Evolutionary conservation across 64 coral and sea anemone species (phyloP).

Genomic region (Actinia tenebrosa): DNA sequence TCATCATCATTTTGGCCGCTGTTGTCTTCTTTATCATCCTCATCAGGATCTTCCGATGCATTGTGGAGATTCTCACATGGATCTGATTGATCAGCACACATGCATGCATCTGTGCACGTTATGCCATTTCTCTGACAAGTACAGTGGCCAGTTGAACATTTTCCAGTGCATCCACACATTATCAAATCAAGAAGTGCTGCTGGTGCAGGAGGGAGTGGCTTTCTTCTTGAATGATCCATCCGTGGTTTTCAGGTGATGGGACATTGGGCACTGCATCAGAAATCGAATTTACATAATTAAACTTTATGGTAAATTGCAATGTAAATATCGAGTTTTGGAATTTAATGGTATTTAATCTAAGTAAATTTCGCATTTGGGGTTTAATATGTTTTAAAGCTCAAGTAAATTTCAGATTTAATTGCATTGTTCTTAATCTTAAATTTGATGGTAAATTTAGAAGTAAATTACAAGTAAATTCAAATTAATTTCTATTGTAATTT

Average conservation of each 20-base stretch:
- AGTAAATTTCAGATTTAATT: slow-evolving; percentile 4
- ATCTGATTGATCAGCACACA: background rate
- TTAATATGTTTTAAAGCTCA: background rate
- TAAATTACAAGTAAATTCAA: background rate
- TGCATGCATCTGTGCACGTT: slow-evolving; percentile 49
- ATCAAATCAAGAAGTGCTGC: slow-evolving; percentile 48
- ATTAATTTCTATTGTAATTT: background rate
- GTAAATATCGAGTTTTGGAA: too few relatives aligned
- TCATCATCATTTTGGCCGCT: background rate
- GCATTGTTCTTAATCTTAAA: background rate
- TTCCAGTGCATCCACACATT: slow-evolving; percentile 36
- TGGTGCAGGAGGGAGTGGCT: slow-evolving; percentile 43
- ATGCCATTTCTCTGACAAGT: slow-evolving; percentile 46
- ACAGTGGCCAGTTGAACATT: slow-evolving; percentile 30
- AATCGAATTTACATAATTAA: too few relatives aligned
- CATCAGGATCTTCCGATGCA: background rate
- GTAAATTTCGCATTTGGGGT: background rate
- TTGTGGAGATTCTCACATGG: background rate
- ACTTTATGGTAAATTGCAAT: too few relatives aligned
- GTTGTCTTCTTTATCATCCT: background rate
- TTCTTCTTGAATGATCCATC: slow-evolving; percentile 47
- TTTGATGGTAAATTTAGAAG: too few relatives aligned
- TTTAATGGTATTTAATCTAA: too few relatives aligned
- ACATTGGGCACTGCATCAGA: too few relatives aligned
- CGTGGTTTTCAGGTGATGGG: slow-evolving; percentile 24